Evolutionary conservation across 2,888 invertebrate species (phyloP), one percentile per base, ranked within the genome.

Genomic region (Mongoloraphidia duomilia): DNA sequence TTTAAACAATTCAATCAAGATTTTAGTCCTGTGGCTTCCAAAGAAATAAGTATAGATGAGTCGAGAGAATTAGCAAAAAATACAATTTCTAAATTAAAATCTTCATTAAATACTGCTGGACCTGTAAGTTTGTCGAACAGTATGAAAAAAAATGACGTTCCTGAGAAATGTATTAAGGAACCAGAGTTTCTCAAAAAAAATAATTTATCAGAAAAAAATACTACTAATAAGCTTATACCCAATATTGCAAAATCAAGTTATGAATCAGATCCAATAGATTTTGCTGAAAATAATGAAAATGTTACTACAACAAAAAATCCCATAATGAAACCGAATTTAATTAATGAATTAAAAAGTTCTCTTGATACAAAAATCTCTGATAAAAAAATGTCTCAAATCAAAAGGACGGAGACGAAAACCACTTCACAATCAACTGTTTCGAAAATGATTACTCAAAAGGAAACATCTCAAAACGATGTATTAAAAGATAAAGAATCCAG

Each of bases 71-170:
- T 49, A 9, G 55, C 55, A 4, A 17, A 54, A 34, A 46, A 45
- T 39, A 52, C 54, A 9, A 55, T 54, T 34, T 34, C 10, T 9
- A 55, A 53, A 44, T 50, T 56, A 34, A 56, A 53, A 43, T 36
- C 34, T 33, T 11, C 14, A 6, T 26, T 26, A 26, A 26, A 26
- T 26, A 26, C 26, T 26, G 26, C 26, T 6, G 26, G 26, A 1
- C 6, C 26, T 26, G 6, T 6, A 26, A 26, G 26, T 26, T 26
- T 26, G 26, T 6, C 6, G 26, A 6, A 26, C 5, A 26, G 26
- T 26, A 6, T 26, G 26, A 26, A 26, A 26, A 26, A 26, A 26
- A 26, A 26, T 26, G 26, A 26, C 26, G 26, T 26, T 26, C 26
- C 26, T 26, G 26, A 26, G 26, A 26, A 26, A 26, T 26, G 26